phyloP scores from a whole-genome alignment of 1,140 invertebrate genomes.

The Choristoneura fumiferana region DNA sequence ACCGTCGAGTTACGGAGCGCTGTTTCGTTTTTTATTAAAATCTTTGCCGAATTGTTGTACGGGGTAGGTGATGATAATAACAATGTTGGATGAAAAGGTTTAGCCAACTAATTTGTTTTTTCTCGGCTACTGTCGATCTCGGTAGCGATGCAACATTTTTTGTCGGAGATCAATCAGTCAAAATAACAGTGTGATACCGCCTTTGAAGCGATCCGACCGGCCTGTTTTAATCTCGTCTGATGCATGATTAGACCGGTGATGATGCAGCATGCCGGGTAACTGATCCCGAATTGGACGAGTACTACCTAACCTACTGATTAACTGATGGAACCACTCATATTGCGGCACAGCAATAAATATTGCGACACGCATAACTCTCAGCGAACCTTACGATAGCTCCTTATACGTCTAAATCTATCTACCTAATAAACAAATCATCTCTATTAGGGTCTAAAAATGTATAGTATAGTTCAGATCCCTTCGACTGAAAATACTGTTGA shows the following conservation, averaged over 20 bases:
- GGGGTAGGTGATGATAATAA: conserved; percentile 73
- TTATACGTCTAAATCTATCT: too few species aligned
- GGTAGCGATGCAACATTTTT: conserved; percentile 76
- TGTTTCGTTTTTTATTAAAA: conserved; percentile 29
- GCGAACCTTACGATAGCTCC: too few species aligned
- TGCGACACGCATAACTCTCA: too few species aligned
- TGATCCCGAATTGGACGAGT: conserved; percentile 66
- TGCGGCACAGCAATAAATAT: neutral
- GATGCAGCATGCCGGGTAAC: conserved; percentile 70
- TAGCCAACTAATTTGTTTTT: conserved; percentile 78
- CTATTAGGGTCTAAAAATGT: too few species aligned
- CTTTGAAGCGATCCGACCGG: conserved; percentile 74
- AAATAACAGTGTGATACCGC: conserved; percentile 78
- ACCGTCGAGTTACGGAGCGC: conserved; percentile 29
- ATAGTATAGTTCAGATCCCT: too few species aligned
- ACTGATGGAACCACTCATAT: conserved; percentile 31
- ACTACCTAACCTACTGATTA: conserved; percentile 53
- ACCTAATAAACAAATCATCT: too few species aligned
- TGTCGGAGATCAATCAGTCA: conserved; percentile 76
- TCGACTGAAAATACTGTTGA: too few species aligned
- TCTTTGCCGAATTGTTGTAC: conserved; percentile 34
- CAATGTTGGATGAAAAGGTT: conserved; percentile 76
- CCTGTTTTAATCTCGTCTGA: conserved; percentile 74
- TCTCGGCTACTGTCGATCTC: conserved; percentile 76
- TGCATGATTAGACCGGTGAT: conserved; percentile 75